Evolutionary conservation across 1,140 invertebrate species (phyloP).

Genomic region (Drosophila asahinai): DNA sequence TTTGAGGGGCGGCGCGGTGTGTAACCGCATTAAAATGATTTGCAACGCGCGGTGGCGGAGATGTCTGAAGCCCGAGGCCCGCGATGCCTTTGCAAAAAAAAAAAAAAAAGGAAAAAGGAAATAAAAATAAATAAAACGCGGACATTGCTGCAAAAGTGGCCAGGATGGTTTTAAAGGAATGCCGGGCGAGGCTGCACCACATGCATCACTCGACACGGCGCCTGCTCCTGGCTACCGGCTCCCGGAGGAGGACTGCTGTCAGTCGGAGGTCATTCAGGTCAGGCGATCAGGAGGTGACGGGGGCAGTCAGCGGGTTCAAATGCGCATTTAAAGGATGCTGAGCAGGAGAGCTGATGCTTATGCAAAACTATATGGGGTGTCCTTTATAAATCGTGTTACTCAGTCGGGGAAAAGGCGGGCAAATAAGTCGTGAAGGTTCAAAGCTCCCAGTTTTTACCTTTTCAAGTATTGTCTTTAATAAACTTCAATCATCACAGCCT

Average conservation of each 20-base stretch:
- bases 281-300: not conserved
- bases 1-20: not conserved
- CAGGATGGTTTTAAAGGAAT: conserved; percentile 9
- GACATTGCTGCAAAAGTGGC: conserved; percentile 45
- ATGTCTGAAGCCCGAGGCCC: conserved; percentile 27
- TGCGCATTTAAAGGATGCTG: conserved; percentile 3
- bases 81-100: not conserved
- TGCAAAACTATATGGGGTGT: not conserved
- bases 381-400: too few relatives aligned
- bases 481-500: not conserved
- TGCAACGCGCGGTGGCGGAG: conserved; percentile 25
- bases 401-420: not conserved
- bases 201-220: conserved; percentile 30
- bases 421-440: not conserved
- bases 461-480: too few relatives aligned
- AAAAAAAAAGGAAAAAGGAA: not conserved
- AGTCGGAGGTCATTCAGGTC: conserved; percentile 34
- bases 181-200: conserved; percentile 12
- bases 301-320: not conserved
- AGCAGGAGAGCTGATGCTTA: too few relatives aligned
- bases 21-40: conserved; percentile 65
- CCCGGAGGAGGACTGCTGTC: conserved; percentile 5
- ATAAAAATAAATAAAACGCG: conserved; percentile 6
- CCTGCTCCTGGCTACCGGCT: not conserved
- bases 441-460: too few relatives aligned